Evolutionary conservation across 2,113 vertebrate genomes (phyloP).

Genomic region (Chaenocephalus aceratus): DNA sequence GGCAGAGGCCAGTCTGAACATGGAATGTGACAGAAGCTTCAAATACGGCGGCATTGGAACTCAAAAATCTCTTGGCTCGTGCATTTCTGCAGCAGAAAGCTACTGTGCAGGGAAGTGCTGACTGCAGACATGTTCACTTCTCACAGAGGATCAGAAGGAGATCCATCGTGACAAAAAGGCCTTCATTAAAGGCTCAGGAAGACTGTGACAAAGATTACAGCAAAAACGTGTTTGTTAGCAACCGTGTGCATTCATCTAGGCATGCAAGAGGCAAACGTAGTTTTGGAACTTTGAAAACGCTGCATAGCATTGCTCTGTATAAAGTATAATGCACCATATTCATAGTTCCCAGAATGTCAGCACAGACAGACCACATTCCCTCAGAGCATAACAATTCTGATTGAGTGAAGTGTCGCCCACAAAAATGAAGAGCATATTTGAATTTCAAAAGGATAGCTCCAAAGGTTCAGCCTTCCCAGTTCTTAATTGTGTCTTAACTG

Average conservation of each 20-base stretch:
- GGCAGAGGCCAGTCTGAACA: constrained; percentile 64
- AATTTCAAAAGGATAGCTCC: constrained; percentile 66
- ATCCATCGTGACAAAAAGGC: constrained; percentile 70
- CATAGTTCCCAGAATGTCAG: constrained; percentile 23
- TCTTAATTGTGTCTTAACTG: constrained; percentile 76
- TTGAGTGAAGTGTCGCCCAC: constrained; percentile 51
- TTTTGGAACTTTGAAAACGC: constrained; percentile 45
- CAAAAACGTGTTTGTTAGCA: constrained; percentile 67
- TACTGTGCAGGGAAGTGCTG: constrained; percentile 75
- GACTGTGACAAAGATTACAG: constrained; percentile 68
- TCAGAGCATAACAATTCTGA: constrained; percentile 39
- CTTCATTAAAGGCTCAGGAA: constrained; percentile 71
- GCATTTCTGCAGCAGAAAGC: constrained; percentile 73
- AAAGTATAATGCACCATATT: constrained; percentile 10
- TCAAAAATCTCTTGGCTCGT: constrained; percentile 74
- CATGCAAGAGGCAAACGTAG: constrained; percentile 21
- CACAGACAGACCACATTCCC: constrained; percentile 21
- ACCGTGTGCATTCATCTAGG: constrained; percentile 28
- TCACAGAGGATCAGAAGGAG: constrained; percentile 68
- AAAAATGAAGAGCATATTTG: constrained; percentile 61
- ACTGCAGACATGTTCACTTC: constrained; percentile 69
- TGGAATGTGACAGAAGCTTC: constrained; percentile 68
- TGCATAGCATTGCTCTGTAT: not conserved
- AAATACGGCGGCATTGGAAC: constrained; percentile 64
- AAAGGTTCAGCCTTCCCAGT: constrained; percentile 61